A percentile compares a stretch with the other conserved stretches of the same genome.
These are phyloP conservation scores for Muscicapa comitata DNA, from an alignment of 2,797 vertebrate species.

Conservation along the genomic window DNA sequence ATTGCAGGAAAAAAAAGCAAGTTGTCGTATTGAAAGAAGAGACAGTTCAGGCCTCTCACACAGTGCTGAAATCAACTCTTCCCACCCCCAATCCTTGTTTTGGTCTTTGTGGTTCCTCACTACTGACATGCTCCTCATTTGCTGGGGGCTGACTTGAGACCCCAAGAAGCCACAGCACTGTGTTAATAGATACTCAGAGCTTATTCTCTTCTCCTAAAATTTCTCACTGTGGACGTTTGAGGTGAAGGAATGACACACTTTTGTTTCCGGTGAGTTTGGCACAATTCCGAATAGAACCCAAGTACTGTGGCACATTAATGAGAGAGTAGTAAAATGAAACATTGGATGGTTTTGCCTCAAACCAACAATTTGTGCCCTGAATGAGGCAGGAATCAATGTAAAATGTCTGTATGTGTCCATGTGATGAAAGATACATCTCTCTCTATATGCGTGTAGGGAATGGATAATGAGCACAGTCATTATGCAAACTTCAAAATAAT, in stretches of 20 bases:
- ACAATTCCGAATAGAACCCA: background rate
- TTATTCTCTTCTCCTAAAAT: background rate
- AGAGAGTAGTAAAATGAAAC: background rate
- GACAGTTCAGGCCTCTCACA: background rate
- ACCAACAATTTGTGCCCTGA: background rate
- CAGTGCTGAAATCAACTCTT: background rate
- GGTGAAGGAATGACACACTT: background rate
- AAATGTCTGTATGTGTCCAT: background rate
- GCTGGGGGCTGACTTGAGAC: background rate
- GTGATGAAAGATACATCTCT: background rate
- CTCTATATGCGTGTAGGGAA: background rate
- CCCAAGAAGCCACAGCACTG: background rate
- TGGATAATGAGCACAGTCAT: background rate
- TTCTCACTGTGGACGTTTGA: background rate
- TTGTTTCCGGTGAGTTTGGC: background rate
- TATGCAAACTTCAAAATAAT: background rate
- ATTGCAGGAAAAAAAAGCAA: background rate
- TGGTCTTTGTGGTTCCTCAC: background rate
- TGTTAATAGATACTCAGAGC: background rate
- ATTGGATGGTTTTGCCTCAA: background rate
- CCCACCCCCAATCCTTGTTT: background rate
- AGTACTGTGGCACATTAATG: background rate
- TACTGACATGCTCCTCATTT: background rate
- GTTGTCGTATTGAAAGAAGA: background rate
- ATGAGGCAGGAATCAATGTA: background rate